Conservation (phyloP, 2,113 vertebrate genomes). For the Lepisosteus oculatus region DNA sequence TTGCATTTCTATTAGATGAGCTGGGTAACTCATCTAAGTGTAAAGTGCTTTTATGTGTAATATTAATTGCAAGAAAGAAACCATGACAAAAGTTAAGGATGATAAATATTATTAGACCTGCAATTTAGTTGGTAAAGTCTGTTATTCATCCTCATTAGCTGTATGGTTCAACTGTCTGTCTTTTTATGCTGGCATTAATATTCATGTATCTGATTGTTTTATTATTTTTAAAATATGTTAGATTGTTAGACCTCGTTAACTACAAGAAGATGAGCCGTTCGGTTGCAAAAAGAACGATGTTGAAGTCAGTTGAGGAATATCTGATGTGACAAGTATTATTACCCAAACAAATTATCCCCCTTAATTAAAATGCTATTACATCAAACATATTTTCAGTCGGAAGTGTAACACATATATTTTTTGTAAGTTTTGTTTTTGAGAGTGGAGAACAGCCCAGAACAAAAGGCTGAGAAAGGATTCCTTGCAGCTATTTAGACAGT, state of each 20-base stretch:
- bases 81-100: constrained; percentile 67
- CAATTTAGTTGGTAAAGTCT: constrained; percentile 54
- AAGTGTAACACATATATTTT: no score
- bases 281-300: neutral
- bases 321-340: no score
- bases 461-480: no score
- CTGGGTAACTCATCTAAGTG: constrained; percentile 66
- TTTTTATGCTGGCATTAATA: constrained; percentile 67
- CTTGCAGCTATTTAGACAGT: no score
- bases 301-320: neutral
- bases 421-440: no score
- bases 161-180: constrained; percentile 48
- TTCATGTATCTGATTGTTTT: constrained; percentile 59
- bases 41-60: constrained; percentile 61
- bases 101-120: constrained; percentile 64
- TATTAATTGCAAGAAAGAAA: constrained; percentile 70
- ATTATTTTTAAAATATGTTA: constrained; percentile 48
- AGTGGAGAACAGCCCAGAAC: no score
- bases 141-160: constrained; percentile 73
- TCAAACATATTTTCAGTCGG: no score
- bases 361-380: no score
- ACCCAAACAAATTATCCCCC: no score
- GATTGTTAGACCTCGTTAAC: constrained; percentile 45
- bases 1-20: constrained; percentile 67
- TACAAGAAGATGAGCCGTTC: constrained; percentile 39